Base-by-base conservation (phyloP, 2,797 vertebrate genomes). In the Selene dorsalis region DNA sequence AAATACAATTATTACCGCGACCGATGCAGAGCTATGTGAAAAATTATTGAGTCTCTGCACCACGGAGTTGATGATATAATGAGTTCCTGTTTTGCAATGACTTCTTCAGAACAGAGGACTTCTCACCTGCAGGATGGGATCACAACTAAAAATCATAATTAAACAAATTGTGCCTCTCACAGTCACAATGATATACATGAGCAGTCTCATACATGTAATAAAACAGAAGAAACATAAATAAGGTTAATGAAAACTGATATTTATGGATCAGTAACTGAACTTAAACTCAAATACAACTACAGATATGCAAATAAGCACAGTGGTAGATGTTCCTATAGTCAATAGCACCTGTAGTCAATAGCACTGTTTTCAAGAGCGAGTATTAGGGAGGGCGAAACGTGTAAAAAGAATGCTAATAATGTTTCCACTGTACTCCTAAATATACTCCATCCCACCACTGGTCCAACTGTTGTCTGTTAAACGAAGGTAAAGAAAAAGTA, bases 1-100 rank as follows among this genome's bases (percentile, higher is more conserved):
- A 66, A 88, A 87, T 72, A 73, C 72, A 79, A 75, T 80, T 71
- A 84, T 80, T 50, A 62, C 69, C 8, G 11, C 71, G 80, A 68
- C 66, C 52, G 59, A 66, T 77, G 60, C 60, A 73, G 41, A 70
- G 65, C 59, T 47, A 85, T 35, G 32, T 35, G 32, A 8, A 35
- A 35, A 35, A 35, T 35, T 35, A 35, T 35, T 35, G 32, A 7
- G 32, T 35, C 32, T 35, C 7, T 35, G 32, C 32, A 35, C 32
- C 7, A 9, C 6, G 7, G 32, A 35, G 32, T 35, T 35, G 9
- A 35, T 8, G 32, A 35, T 35, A 35, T 35, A 35, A 35, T 35
- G 32, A 35, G 32, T 35, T 35, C 32, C 32, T 35, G 32, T 35
- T 8, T 35, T 35, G 32, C 32, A 35, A 35, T 35, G 32, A 35